Evolutionary conservation across 1,140 invertebrate genomes (phyloP), one percentile per base, ranked within the genome.

Genomic region (Nomia melanderi): DNA sequence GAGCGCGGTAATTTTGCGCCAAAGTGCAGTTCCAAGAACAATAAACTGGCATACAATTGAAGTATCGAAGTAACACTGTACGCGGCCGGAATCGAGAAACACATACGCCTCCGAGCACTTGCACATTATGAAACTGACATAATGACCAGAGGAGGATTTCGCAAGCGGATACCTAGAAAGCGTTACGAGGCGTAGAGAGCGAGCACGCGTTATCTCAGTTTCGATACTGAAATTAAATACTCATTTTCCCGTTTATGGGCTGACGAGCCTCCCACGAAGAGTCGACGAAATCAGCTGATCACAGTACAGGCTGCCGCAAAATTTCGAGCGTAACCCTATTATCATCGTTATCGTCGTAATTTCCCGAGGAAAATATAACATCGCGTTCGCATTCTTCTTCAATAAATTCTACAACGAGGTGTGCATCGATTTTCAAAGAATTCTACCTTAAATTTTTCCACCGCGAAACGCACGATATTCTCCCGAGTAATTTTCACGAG

Each of bases 101-200:
- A 25, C 36, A 12, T 56, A 66, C 39, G 53, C 20, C 62, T 71
- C 31, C 25, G 39, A 82, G 63, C 60, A 63, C 11, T 82, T 29
- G 70, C 39, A 29, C 50, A 76, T 79, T 83, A 81, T 71, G 81
- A 84, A 83, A 84, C 57, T 79, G 67, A 79, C 39, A 75, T 82
- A 84, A 84, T 56, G 63, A 79, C 39, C 29, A 59, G 27, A 41
- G 20, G 39, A 27, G 39, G 23, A 59, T 84, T 84, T 84, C 67
- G 53, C 29, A 83, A 84, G 50, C 73, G 50, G 44, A 72, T 77
- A 77, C 41, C 56, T 83, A 80, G 82, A 83, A 84, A 84, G 81
- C 82, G 77, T 77, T 83, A 54, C 72, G 59, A 53, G 27, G 53
- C 53, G 62, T 50, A 64, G 36, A 60, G 63, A 47, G 39, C 62